phyloP scores from a whole-genome alignment of 1,140 invertebrate genomes.

The Hyposmocoma kahamanoa region DNA sequence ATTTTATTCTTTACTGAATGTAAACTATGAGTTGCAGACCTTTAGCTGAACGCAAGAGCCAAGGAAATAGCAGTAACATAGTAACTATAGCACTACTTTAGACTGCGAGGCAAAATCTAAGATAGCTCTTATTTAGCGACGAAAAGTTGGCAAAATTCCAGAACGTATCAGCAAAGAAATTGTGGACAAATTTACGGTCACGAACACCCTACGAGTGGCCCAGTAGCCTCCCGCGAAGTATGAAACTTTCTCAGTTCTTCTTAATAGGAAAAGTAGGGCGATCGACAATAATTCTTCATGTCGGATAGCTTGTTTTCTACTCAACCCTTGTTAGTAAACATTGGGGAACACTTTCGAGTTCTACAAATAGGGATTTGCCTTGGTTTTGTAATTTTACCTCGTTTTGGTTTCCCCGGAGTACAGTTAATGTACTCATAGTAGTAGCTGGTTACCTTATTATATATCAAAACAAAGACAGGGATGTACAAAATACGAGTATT shows the following conservation, averaged over 20 bases:
- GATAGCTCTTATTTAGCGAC: background rate
- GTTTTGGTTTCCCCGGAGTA: too few species aligned
- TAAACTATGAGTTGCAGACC: too few species aligned
- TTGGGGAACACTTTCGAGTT: too few species aligned
- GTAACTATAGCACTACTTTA: background rate
- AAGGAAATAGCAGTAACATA: too few species aligned
- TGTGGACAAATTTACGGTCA: constrained; percentile 23
- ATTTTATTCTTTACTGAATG: too few species aligned
- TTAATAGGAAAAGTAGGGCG: constrained; percentile 19
- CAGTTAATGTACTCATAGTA: too few species aligned
- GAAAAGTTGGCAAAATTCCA: constrained; percentile 16
- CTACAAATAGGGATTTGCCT: too few species aligned
- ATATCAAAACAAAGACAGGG: too few species aligned
- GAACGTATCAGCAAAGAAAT: constrained; percentile 20
- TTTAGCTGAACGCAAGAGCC: too few species aligned
- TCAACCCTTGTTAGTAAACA: background rate
- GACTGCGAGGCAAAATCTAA: background rate
- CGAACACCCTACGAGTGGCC: constrained; percentile 8
- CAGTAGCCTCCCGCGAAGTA: constrained; percentile 5
- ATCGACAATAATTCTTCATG: constrained; percentile 10
- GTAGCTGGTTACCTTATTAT: too few species aligned
- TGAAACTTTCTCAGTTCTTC: constrained; percentile 16
- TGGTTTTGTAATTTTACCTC: too few species aligned
- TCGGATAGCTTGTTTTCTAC: background rate
- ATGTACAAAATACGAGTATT: too few species aligned